A percentile compares a stretch with the other conserved stretches of the same genome.
Conservation (phyloP, 2,113 vertebrate genomes). For the Myanophis thanlyinensis region DNA sequence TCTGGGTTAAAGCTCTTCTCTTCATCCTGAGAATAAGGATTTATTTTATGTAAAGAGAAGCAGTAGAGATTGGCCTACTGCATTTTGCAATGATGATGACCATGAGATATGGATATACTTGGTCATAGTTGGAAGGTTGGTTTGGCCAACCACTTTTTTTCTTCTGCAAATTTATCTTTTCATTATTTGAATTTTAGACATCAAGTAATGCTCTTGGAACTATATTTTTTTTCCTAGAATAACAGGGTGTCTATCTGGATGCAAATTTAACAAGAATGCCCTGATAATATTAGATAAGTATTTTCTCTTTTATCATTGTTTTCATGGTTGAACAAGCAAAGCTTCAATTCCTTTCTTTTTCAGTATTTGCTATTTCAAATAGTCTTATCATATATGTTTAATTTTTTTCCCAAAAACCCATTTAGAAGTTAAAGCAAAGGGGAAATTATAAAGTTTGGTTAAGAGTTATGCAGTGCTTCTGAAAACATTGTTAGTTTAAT, state of each 20-base stretch:
- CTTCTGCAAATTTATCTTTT: background rate
- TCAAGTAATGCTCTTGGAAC: background rate
- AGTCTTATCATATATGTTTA: background rate
- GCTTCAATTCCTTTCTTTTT: background rate
- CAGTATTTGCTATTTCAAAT: background rate
- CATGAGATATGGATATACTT: background rate
- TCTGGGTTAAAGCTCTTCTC: background rate
- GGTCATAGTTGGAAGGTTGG: background rate
- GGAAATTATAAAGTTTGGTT: background rate
- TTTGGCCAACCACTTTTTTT: background rate
- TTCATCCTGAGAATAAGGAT: background rate
- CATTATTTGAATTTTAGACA: background rate
- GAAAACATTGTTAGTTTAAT: background rate
- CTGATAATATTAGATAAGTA: background rate
- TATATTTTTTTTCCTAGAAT: background rate
- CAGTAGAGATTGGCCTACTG: background rate
- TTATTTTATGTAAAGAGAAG: background rate
- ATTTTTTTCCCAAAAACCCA: background rate
- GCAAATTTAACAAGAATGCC: background rate
- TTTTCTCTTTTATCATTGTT: background rate
- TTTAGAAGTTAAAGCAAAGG: background rate
- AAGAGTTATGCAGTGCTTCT: background rate
- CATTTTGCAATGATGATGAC: background rate
- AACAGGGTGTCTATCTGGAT: background rate
- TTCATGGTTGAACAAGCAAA: background rate